Percentiles rank a stretch among this genome's conserved stretches.
phyloP scores from a whole-genome alignment of 1,140 invertebrate genomes.

The Varroa destructor region DNA sequence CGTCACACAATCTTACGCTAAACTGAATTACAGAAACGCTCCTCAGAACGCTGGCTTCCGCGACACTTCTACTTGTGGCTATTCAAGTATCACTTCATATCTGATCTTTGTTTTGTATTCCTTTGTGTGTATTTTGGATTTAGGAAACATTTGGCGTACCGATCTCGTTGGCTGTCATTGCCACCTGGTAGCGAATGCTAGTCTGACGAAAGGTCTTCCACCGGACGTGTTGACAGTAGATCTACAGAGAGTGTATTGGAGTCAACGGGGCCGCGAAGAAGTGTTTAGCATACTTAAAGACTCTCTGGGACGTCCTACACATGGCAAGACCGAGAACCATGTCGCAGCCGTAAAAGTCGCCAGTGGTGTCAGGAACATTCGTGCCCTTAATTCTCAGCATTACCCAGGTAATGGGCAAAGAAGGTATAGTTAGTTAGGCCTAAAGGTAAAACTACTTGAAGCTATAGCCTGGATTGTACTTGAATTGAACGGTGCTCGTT shows the following conservation, averaged over 20 bases:
- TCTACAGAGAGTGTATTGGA: slow-evolving; percentile 41
- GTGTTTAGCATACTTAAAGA: slow-evolving; percentile 20
- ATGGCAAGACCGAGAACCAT: no score
- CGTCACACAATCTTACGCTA: no score
- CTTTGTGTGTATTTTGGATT: no score
- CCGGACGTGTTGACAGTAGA: slow-evolving; percentile 42
- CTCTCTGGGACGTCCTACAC: no score
- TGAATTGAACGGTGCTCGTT: no score
- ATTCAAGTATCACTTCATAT: no score
- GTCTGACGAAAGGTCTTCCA: slow-evolving; percentile 38
- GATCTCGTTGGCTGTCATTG: slow-evolving; percentile 57
- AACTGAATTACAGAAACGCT: no score
- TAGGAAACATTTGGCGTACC: slow-evolving; percentile 48
- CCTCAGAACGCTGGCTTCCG: no score
- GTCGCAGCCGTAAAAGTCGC: slow-evolving; percentile 1
- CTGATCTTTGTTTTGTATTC: no score
- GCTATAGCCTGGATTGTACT: no score
- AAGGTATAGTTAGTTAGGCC: not conserved
- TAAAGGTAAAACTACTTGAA: no score
- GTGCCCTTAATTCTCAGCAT: slow-evolving; percentile 8
- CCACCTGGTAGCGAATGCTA: slow-evolving; percentile 46
- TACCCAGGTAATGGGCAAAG: not conserved
- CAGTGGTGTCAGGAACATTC: slow-evolving; percentile 7
- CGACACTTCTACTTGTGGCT: no score
- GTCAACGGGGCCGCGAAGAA: slow-evolving; percentile 21